Conservation (phyloP, 2,797 vertebrate species). For the Chloroceryle inda region DNA sequence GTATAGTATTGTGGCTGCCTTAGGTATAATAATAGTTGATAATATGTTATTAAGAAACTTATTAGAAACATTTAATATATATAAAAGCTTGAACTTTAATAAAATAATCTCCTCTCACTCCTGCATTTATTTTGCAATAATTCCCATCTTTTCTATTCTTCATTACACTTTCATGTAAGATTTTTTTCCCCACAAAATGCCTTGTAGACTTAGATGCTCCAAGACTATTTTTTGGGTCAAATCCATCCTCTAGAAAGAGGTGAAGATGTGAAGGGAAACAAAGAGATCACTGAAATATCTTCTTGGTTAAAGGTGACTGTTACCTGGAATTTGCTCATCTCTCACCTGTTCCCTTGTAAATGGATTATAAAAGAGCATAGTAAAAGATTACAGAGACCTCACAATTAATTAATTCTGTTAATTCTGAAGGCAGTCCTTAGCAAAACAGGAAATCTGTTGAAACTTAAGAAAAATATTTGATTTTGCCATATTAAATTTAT, state of each 20-base stretch:
- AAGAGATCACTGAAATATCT: background rate
- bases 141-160: conserved; percentile 18
- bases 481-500: background rate
- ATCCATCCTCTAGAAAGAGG: background rate
- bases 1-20: conserved; percentile 76
- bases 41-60: conserved; percentile 75
- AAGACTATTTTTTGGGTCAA: background rate
- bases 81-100: conserved; percentile 77
- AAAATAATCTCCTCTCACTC: conserved; percentile 47
- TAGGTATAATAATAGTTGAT: conserved; percentile 71
- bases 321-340: background rate
- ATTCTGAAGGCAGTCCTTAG: background rate
- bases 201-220: background rate
- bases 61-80: conserved; percentile 79
- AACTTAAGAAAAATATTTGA: background rate
- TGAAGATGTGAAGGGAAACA: background rate
- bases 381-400: background rate
- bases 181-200: background rate
- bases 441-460: background rate
- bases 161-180: background rate
- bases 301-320: background rate
- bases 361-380: background rate
- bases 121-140: conserved; percentile 53
- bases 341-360: conserved; percentile 7
- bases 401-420: background rate